Evolutionary conservation across 2,888 invertebrate species (phyloP).

Genomic region (Philonicus albiceps): DNA sequence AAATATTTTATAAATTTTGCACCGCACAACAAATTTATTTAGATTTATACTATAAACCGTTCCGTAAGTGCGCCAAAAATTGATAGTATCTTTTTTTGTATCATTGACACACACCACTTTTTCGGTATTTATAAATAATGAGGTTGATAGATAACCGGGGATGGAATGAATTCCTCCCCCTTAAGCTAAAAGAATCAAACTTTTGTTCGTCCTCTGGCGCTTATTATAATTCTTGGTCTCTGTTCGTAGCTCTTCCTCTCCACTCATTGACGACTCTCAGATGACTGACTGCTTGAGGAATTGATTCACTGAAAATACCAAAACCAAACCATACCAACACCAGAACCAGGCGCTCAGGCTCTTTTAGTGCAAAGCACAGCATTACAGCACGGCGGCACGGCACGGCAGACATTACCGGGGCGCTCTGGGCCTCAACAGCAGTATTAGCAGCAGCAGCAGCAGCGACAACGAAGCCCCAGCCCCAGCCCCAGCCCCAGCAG

Average conservation of each 20-base stretch:
- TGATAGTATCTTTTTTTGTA: neutral
- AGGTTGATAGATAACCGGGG: neutral
- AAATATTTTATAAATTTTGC: neutral
- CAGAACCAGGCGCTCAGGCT: conserved; percentile 39
- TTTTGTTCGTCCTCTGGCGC: neutral
- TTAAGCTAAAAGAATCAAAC: neutral
- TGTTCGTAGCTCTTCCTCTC: neutral
- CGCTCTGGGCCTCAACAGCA: neutral
- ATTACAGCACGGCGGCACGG: conserved; percentile 15
- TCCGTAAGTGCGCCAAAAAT: neutral
- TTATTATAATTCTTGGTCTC: neutral
- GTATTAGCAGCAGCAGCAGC: neutral
- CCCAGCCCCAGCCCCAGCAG: neutral
- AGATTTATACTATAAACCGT: neutral
- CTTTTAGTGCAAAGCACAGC: conserved; percentile 22
- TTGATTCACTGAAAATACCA: conserved; percentile 29
- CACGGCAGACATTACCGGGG: neutral
- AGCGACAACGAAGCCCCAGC: neutral
- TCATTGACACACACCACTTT: conserved; percentile 25
- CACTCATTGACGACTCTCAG: conserved; percentile 44
- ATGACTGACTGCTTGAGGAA: conserved; percentile 43
- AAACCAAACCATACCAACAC: conserved; percentile 18
- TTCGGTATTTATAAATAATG: neutral
- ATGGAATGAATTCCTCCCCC: neutral
- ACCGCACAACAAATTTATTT: neutral